Percentiles rank a stretch among this genome's conserved stretches.
Evolutionary conservation across 1,140 invertebrate genomes (phyloP).

Genomic region (Saccostrea cuccullata): DNA sequence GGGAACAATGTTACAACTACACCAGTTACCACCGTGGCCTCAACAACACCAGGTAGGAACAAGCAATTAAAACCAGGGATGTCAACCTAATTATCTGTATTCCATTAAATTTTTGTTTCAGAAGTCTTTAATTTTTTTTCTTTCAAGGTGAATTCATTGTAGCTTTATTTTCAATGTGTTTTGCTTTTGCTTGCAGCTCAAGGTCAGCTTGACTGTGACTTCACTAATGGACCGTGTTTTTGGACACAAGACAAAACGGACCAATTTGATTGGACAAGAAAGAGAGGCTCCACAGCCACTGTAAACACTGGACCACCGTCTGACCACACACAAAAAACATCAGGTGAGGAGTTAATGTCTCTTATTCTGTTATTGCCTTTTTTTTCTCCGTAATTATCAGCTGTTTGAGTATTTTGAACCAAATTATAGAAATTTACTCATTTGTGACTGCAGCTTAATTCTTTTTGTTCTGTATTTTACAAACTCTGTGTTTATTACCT

Average conservation of each 20-base stretch:
- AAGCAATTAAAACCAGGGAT: not conserved
- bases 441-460: too few species aligned
- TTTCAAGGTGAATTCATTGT: not conserved
- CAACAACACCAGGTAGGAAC: slow-evolving; percentile 53
- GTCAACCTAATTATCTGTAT: not conserved
- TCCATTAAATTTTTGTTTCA: not conserved
- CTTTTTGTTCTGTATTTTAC: too few species aligned
- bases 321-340: slow-evolving; percentile 68
- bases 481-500: not conserved
- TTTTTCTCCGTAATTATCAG: too few species aligned
- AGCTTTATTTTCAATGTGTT: not conserved
- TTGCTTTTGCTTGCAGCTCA: slow-evolving; percentile 53
- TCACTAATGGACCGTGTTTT: slow-evolving; percentile 64
- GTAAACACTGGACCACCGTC: slow-evolving; percentile 65
- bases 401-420: not conserved
- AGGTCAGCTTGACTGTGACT: slow-evolving; percentile 67
- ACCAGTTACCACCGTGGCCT: slow-evolving; percentile 37
- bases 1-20: slow-evolving; percentile 44
- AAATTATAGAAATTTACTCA: too few species aligned
- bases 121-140: not conserved
- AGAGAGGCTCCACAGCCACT: slow-evolving; percentile 58
- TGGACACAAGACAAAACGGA: slow-evolving; percentile 68
- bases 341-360: not conserved
- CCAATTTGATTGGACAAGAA: slow-evolving; percentile 71
- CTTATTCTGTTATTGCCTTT: too few species aligned